Evolutionary conservation across 2,888 invertebrate genomes (phyloP), one percentile per base, ranked within the genome.

Genomic region (Dugesia japonica): DNA sequence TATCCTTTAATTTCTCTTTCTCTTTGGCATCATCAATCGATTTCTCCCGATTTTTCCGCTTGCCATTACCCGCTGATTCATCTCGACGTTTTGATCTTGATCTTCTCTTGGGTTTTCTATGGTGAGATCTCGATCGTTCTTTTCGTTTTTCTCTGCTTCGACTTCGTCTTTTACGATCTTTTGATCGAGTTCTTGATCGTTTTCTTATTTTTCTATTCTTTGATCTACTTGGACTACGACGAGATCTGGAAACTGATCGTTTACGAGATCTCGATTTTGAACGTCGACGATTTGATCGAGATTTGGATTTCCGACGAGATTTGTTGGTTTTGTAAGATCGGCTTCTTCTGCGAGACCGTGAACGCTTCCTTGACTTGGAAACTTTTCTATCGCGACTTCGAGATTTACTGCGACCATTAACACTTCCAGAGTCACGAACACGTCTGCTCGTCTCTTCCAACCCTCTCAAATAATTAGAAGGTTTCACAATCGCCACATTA

Each of bases 391-490:
- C 38, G 26, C 80, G 78, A 9, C 80, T 79, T 26, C 79, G 71
- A 56, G 79, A 79, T 15, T 79, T 76, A 71, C 88, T 87, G 0
- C 88, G 84, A 38, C 38, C 38, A 17, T 38, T 38, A 17, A 38
- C 17, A 38, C 38, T 38, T 17, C 17, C 17, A 13, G 38, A 38
- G 38, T 38, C 38, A 17, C 17, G 38, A 9, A 13, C 17, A 23
- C 88, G 87, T 71, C 88, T 86, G 9, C 13, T 13, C 17, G 26
- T 13, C 71, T 71, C 26, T 23, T 26, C 26, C 27, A 26, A 71
- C 13, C 15, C 15, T 77, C 78, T 28, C 77, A 76, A 9, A 88
- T 86, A 26, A 85, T 86, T 0, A 88, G 88, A 81, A 79, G 84
- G 80, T 87, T 77, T 75, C 79, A 74, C n/a, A 78, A 72, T 9